A percentile compares a stretch with the other conserved stretches of the same genome.
Conservation (phyloP, 1,140 invertebrate genomes). For the Ridgeia piscesae region DNA sequence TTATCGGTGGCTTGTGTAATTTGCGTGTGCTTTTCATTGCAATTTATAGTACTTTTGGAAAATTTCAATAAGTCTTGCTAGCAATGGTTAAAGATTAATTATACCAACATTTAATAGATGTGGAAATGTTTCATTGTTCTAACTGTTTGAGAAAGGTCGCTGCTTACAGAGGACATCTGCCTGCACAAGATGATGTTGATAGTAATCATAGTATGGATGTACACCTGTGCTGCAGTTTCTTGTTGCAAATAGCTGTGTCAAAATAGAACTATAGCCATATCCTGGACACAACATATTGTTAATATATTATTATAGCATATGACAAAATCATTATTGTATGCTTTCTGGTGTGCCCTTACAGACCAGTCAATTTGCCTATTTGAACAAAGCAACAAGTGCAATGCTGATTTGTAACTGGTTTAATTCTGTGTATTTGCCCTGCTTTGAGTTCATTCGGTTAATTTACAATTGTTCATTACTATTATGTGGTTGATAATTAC, state of each 20-base stretch:
- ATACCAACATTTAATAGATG: not conserved
- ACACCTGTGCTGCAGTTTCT: too few relatives aligned
- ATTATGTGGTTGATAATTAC: too few relatives aligned
- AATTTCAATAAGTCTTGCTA: not conserved
- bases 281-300: too few relatives aligned
- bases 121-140: not conserved
- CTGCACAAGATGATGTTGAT: not conserved
- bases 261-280: too few relatives aligned
- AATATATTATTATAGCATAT: not conserved
- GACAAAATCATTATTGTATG: not conserved
- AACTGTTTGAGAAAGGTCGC: not conserved
- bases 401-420: too few relatives aligned
- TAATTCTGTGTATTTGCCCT: too few relatives aligned
- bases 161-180: not conserved
- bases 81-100: not conserved
- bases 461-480: too few relatives aligned
- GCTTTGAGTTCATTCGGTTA: too few relatives aligned
- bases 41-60: not conserved
- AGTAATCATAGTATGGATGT: not conserved
- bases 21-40: not conserved
- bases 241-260: too few relatives aligned
- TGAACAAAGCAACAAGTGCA: too few relatives aligned
- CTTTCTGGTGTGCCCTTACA: not conserved
- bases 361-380: not conserved
- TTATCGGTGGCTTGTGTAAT: not conserved